Evolutionary conservation across 2,113 vertebrate species (phyloP).

Genomic region (Toxotes jaculatrix): DNA sequence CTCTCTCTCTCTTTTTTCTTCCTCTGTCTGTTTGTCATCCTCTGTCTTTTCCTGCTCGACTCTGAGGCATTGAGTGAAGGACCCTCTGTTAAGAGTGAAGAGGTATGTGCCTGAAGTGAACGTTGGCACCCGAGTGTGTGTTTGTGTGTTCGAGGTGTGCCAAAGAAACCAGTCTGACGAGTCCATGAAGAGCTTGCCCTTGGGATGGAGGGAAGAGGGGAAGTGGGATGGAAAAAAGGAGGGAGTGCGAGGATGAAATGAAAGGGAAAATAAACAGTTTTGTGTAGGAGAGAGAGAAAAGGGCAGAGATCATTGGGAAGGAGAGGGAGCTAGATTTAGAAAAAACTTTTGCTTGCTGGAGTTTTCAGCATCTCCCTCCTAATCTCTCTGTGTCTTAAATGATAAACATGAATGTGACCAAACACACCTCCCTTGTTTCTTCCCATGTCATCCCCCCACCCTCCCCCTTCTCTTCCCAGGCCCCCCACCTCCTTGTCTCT

Average conservation of each 20-base stretch:
- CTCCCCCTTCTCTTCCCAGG: slow-evolving; percentile 29
- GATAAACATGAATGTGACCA: slow-evolving; percentile 51
- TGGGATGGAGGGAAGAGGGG: slow-evolving; percentile 67
- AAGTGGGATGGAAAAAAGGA: slow-evolving; percentile 65
- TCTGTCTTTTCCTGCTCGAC: slow-evolving; percentile 58
- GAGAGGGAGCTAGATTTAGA: slow-evolving; percentile 22
- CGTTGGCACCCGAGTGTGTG: slow-evolving; percentile 64
- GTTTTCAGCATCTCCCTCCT: slow-evolving; percentile 26
- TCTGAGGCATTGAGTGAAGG: slow-evolving; percentile 57
- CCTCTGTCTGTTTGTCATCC: slow-evolving; percentile 69
- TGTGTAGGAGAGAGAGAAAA: slow-evolving; percentile 41
- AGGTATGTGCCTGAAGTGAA: slow-evolving; percentile 51
- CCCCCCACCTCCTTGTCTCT: slow-evolving; percentile 58
- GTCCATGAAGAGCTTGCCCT: slow-evolving; percentile 73
- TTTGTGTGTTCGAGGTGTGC: slow-evolving; percentile 66
- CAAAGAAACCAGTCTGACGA: slow-evolving; percentile 81
- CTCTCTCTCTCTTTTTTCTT: slow-evolving; percentile 28
- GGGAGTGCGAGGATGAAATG: slow-evolving; percentile 65
- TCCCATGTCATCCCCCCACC: slow-evolving; percentile 14
- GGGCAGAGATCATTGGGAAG: slow-evolving; percentile 25
- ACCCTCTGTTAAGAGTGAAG: slow-evolving; percentile 55
- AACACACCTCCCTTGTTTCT: slow-evolving; percentile 43
- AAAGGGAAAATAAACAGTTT: slow-evolving; percentile 69
- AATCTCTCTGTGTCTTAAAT: slow-evolving; percentile 33
- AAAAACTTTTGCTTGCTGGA: slow-evolving; percentile 1